Percentiles rank a stretch among this genome's conserved stretches.
These are phyloP conservation scores for Sebastes ruberrimus DNA, from an alignment of 2,797 vertebrate genomes.

Conservation along the genomic window DNA sequence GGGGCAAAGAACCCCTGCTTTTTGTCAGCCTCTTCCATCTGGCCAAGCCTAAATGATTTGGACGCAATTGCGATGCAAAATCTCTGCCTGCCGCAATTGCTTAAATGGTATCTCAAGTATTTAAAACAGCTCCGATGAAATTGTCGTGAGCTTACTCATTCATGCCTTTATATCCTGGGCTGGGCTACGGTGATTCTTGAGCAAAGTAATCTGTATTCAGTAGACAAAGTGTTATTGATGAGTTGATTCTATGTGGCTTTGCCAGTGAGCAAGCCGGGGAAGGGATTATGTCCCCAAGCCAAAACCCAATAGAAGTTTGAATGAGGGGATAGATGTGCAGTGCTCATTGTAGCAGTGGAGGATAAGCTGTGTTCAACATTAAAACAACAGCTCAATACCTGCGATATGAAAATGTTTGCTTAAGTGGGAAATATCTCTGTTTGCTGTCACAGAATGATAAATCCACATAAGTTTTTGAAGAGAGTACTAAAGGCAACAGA, in stretches of 20 bases:
- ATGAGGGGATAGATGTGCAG: constrained; percentile 63
- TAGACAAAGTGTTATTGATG: constrained; percentile 78
- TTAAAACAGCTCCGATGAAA: constrained; percentile 62
- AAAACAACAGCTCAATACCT: constrained; percentile 71
- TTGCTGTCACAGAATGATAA: constrained; percentile 27
- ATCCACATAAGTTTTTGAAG: constrained; percentile 14
- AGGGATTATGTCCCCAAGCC: constrained; percentile 79
- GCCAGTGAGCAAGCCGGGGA: constrained; percentile 70
- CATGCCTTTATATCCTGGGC: constrained; percentile 48
- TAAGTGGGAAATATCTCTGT: constrained; percentile 31
- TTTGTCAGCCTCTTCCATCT: constrained; percentile 43
- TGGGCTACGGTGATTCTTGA: constrained; percentile 65
- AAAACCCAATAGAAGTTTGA: constrained; percentile 74
- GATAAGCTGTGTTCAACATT: constrained; percentile 71
- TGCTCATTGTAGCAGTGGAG: constrained; percentile 64
- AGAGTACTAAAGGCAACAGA: neutral
- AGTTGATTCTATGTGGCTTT: constrained; percentile 72
- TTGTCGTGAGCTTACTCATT: constrained; percentile 63
- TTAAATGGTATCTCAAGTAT: constrained; percentile 68
- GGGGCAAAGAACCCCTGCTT: constrained; percentile 28
- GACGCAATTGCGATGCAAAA: constrained; percentile 56
- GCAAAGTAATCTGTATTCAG: constrained; percentile 74
- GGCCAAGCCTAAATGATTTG: constrained; percentile 56
- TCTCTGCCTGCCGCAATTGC: constrained; percentile 68
- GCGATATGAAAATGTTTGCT: constrained; percentile 54